Base-by-base conservation (phyloP, 64 coral and sea anemone genomes). In the Montipora capricornis region DNA sequence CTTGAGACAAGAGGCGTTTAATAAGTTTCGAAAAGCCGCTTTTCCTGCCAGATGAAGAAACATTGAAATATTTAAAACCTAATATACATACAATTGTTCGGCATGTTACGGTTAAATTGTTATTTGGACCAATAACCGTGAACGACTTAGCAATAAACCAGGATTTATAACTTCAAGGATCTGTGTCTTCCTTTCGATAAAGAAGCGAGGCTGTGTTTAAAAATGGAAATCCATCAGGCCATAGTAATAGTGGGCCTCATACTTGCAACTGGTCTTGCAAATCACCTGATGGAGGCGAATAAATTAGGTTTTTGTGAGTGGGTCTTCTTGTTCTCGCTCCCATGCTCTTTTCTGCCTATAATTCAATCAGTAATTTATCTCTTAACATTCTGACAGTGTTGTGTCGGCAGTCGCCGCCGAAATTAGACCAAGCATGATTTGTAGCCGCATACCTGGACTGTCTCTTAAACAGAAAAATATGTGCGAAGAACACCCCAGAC, bases 261-360 rank as follows among this genome's bases (percentile, higher is more conserved):
- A 20, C 53, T 93, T 44, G 47, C 82, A 75, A 84, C 73, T 17
- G 22, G 87, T 8, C 80, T 68, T 47, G 57, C 78, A 8, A 76
- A 88, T 37, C 84, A 93, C 53, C n/a, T 87, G 69, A 19, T 93
- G 64, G 76, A 93, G 15, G 83, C 50, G 19, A 55, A 76, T 10
- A 73, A 70, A n/a, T n/a, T n/a, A n/a, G n/a, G n/a, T n/a, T 93
- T 70, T 73, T 93, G 92, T 93, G 24, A 93, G 92, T 88, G 50
- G 24, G 9, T 24, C 11, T 71, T 8, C 2, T 48, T 86, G 69
- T 24, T 71, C 66, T n/a, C 20, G 15, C 71, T 71, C 82, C 71
- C 69, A 44, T 86, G 45, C 82, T 86, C 71, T 86, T 47, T 71
- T 70, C 47, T n/a, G n/a, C n/a, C n/a, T n/a, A n/a, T n/a, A 1